Conservation (phyloP, 2,113 vertebrate species). For the Climacteris rufus region DNA sequence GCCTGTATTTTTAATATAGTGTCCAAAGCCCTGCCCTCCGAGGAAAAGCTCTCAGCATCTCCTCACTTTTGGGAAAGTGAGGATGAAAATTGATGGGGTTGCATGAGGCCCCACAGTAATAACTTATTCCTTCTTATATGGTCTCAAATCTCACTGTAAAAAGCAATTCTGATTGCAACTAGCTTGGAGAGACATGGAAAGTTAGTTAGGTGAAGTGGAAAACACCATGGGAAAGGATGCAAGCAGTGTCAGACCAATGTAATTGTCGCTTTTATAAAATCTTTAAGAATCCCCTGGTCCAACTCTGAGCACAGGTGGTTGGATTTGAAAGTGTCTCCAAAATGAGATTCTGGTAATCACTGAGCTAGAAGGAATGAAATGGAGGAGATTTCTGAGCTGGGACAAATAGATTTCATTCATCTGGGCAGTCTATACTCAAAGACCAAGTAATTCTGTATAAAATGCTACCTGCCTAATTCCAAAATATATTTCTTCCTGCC, state of each 20-base stretch:
- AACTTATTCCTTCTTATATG: neutral
- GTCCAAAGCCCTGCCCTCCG: neutral
- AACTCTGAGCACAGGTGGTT: neutral
- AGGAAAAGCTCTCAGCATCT: neutral
- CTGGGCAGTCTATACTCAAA: neutral
- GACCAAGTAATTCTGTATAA: neutral
- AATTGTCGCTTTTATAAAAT: neutral
- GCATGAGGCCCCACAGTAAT: neutral
- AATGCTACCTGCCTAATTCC: neutral
- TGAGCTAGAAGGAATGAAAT: neutral
- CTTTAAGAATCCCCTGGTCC: slow-evolving; percentile 5
- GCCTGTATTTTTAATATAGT: neutral
- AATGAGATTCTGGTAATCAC: neutral
- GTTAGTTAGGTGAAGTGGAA: slow-evolving; percentile 1
- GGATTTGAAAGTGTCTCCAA: neutral
- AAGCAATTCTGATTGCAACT: neutral
- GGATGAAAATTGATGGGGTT: neutral
- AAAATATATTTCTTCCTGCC: neutral
- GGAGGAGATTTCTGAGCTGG: neutral
- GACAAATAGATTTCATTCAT: neutral
- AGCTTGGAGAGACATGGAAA: neutral
- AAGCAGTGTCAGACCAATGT: neutral
- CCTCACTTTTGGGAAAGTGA: neutral
- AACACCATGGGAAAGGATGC: neutral
- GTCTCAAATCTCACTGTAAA: neutral